Conservation (phyloP, 2,888 invertebrate genomes). For the Epirrita christyi region DNA sequence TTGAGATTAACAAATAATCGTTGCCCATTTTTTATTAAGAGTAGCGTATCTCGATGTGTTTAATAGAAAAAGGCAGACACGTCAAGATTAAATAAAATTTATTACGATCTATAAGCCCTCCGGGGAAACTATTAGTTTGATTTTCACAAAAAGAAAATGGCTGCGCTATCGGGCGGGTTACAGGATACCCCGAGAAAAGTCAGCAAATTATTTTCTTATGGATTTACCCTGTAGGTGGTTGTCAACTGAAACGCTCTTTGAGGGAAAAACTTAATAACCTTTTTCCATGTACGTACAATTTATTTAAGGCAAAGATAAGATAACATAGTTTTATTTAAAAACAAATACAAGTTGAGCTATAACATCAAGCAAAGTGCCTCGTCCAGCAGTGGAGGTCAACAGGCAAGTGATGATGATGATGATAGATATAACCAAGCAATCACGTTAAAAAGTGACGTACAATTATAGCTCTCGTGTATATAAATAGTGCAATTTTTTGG, state of each 20-base stretch:
- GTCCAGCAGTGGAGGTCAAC: too few species aligned
- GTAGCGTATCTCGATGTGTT: slow-evolving; percentile 5
- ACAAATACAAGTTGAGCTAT: too few species aligned
- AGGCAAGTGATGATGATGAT: too few species aligned
- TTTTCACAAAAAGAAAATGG: slow-evolving; percentile 66
- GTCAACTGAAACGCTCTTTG: slow-evolving; percentile 15
- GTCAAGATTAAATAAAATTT: slow-evolving; percentile 67
- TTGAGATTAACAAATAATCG: slow-evolving; percentile 22
- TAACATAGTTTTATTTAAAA: too few species aligned
- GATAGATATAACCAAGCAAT: too few species aligned
- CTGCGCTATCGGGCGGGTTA: slow-evolving; percentile 51
- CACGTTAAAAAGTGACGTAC: too few species aligned
- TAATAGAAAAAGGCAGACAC: slow-evolving; percentile 67
- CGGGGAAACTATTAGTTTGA: slow-evolving; percentile 67
- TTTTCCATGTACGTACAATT: too few species aligned
- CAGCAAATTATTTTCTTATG: slow-evolving; percentile 50
- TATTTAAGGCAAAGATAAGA: too few species aligned
- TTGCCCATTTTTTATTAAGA: slow-evolving; percentile 18
- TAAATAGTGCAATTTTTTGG: too few species aligned
- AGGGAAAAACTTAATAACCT: too few species aligned
- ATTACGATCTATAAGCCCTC: slow-evolving; percentile 61
- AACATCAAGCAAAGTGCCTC: too few species aligned
- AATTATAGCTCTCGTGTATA: too few species aligned
- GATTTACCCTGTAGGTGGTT: slow-evolving; percentile 42
- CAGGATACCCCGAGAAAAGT: slow-evolving; percentile 42